Percentiles rank a stretch among this genome's conserved stretches.
These are phyloP conservation scores for Catharus ustulatus DNA, from an alignment of 2,797 vertebrate species.

Conservation along the genomic window DNA sequence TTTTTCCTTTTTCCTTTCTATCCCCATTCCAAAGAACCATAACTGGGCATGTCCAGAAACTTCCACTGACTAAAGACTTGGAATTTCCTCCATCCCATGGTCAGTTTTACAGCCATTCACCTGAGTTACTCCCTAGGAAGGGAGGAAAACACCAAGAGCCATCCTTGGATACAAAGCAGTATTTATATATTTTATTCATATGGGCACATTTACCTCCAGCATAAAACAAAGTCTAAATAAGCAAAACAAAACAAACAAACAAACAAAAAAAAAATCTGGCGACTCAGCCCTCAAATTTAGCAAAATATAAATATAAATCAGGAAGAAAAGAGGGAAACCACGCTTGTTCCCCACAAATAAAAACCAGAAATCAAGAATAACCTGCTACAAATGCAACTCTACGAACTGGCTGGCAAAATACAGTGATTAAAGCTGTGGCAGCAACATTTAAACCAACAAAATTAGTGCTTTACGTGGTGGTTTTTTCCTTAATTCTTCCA, in stretches of 20 bases:
- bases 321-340: slow-evolving; percentile 39
- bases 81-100: rapidly evolving
- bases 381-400: slow-evolving; percentile 55
- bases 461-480: slow-evolving; percentile 74
- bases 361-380: slow-evolving; percentile 55
- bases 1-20: neutral
- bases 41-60: neutral
- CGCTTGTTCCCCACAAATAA: slow-evolving; percentile 29
- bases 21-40: neutral
- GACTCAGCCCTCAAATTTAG: slow-evolving; percentile 44
- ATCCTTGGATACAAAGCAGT: slow-evolving; percentile 78
- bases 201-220: slow-evolving; percentile 71
- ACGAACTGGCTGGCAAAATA: slow-evolving; percentile 58
- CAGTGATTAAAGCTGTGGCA: slow-evolving; percentile 74
- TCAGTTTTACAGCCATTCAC: neutral
- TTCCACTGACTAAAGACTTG: rapidly evolving
- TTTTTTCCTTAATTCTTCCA: slow-evolving; percentile 40
- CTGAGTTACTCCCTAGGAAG: neutral
- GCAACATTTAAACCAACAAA: slow-evolving; percentile 65
- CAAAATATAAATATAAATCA: slow-evolving; percentile 79
- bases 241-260: slow-evolving; percentile 5
- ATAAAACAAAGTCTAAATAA: slow-evolving; percentile 64
- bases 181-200: slow-evolving; percentile 83
- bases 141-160: slow-evolving; percentile 43
- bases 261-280: neutral